These are phyloP conservation scores for Apis dorsata DNA, from an alignment of 1,140 invertebrate species.

Conservation along the genomic window DNA sequence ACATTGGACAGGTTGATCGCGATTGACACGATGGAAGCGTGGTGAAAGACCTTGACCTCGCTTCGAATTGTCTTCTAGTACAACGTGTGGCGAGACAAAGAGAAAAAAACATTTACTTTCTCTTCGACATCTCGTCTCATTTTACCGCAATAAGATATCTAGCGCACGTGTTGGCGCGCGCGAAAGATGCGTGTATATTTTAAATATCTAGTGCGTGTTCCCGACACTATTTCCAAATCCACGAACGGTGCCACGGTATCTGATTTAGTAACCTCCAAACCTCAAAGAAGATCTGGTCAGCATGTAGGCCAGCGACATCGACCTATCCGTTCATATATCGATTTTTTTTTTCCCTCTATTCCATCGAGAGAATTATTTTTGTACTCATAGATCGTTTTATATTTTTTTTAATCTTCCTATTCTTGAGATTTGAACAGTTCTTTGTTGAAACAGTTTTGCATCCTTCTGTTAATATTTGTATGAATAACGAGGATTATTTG, in stretches of 20 bases:
- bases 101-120: conserved; percentile 9
- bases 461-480: background rate
- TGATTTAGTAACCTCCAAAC: conserved; percentile 52
- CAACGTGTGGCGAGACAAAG: background rate
- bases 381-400: fast-evolving
- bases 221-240: conserved; percentile 22
- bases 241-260: conserved; percentile 47
- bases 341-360: background rate
- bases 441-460: background rate
- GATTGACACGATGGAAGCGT: background rate
- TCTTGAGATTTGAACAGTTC: no score
- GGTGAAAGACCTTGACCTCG: conserved; percentile 27
- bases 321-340: background rate
- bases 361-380: background rate
- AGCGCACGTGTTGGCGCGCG: background rate
- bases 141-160: background rate
- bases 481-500: background rate
- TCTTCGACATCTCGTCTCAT: background rate
- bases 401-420: background rate
- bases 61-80: background rate
- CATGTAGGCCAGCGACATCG: conserved; percentile 36
- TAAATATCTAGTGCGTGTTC: conserved; percentile 40
- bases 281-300: conserved; percentile 22
- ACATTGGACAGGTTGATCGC: background rate
- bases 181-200: conserved; percentile 18